A percentile compares a stretch with the other conserved stretches of the same genome.
Evolutionary conservation across 1,140 invertebrate species (phyloP).

Genomic region (Epicauta chinensis): DNA sequence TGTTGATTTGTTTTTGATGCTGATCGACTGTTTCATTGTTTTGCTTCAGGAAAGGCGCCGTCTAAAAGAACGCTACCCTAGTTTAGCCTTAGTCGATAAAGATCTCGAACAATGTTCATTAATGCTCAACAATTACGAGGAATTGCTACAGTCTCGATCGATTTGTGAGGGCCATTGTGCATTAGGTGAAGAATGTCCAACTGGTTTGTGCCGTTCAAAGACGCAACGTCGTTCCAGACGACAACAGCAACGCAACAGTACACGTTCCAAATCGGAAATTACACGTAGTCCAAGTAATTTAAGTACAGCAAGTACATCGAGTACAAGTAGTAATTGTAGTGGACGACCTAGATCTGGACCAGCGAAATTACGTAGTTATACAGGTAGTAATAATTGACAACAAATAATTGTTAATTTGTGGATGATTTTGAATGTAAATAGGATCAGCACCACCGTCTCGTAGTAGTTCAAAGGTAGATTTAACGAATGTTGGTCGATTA

Average conservation of each 20-base stretch:
- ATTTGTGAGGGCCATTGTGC: slow-evolving; percentile 82
- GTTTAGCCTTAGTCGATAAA: slow-evolving; percentile 60
- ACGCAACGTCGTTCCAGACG: slow-evolving; percentile 32
- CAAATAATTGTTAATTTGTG: too few relatives aligned
- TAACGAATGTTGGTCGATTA: slow-evolving; percentile 49
- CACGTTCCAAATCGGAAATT: slow-evolving; percentile 31
- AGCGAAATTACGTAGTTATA: slow-evolving; percentile 65
- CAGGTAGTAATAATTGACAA: slow-evolving; percentile 47
- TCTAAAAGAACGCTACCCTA: slow-evolving; percentile 76
- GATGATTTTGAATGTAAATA: slow-evolving; percentile 15
- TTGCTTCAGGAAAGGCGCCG: slow-evolving; percentile 67
- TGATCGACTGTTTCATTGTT: neutral
- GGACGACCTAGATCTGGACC: slow-evolving; percentile 63
- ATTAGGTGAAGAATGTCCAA: slow-evolving; percentile 76
- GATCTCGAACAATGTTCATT: slow-evolving; percentile 71
- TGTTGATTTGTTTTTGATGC: too few relatives aligned
- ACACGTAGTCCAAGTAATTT: slow-evolving; percentile 43
- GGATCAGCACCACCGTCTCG: slow-evolving; percentile 56
- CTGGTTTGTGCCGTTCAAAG: slow-evolving; percentile 53
- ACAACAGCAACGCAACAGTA: slow-evolving; percentile 46
- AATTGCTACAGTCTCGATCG: slow-evolving; percentile 64
- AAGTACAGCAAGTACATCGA: slow-evolving; percentile 49
- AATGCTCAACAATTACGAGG: slow-evolving; percentile 75
- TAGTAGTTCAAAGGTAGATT: slow-evolving; percentile 60
- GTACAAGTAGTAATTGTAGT: slow-evolving; percentile 53